phyloP scores from a whole-genome alignment of 2,113 vertebrate species.

The Maccullochella peelii region DNA sequence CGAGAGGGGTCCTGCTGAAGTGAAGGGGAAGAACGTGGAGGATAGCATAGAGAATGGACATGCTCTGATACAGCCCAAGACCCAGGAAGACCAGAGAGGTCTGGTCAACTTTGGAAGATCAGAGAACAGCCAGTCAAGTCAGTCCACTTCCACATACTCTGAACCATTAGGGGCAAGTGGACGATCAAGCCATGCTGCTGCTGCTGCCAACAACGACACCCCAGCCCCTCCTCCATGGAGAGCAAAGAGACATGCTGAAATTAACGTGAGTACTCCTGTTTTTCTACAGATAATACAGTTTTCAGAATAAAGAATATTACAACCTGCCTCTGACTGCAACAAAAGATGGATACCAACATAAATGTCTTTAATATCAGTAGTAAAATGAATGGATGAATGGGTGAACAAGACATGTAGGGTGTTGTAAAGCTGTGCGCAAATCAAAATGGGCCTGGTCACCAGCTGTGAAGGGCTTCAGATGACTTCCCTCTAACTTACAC shows the following conservation, averaged over 20 bases:
- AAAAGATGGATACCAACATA: neutral
- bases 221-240: slow-evolving; percentile 79
- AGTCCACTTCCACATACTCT: neutral
- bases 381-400: neutral
- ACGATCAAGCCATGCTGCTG: slow-evolving; percentile 19
- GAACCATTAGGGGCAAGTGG: slow-evolving; percentile 9
- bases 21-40: neutral
- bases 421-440: neutral
- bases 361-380: neutral
- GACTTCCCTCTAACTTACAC: neutral
- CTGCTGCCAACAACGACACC: neutral
- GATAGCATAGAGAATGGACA: slow-evolving; percentile 46
- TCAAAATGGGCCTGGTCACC: neutral
- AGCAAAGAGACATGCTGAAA: slow-evolving; percentile 72
- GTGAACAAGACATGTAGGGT: neutral
- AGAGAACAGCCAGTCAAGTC: slow-evolving; percentile 11
- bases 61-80: slow-evolving; percentile 14
- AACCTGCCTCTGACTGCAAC: neutral
- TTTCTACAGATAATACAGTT: neutral
- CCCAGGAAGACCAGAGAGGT: slow-evolving; percentile 29
- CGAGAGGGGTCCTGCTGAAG: slow-evolving; percentile 13
- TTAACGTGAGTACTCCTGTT: slow-evolving; percentile 80
- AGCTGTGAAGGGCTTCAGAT: neutral
- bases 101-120: slow-evolving; percentile 10
- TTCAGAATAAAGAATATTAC: neutral